phyloP scores from a whole-genome alignment of 2,113 vertebrate species.

The Gobio gobio region DNA sequence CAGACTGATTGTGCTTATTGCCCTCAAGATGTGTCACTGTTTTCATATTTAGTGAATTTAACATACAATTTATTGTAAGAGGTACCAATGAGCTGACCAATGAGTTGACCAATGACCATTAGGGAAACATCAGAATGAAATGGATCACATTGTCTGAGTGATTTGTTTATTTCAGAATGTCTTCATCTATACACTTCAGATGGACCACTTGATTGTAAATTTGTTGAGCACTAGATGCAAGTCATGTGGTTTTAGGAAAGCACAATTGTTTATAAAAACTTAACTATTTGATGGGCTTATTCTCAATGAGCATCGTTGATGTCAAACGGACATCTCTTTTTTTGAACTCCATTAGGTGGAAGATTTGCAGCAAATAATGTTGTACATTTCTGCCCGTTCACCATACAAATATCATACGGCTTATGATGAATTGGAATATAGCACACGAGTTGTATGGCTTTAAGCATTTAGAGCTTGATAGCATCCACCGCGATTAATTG shows the following conservation, averaged over 20 bases:
- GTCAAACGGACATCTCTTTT: not conserved
- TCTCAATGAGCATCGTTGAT: not conserved
- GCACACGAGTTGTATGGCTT: not conserved
- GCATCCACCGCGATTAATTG: not conserved
- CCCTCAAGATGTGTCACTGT: constrained; percentile 18
- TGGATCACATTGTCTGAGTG: not conserved
- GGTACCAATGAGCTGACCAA: not conserved
- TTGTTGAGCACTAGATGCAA: not conserved
- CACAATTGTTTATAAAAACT: not conserved
- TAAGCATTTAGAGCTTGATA: not conserved
- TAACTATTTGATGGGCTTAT: not conserved
- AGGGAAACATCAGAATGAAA: constrained; percentile 4
- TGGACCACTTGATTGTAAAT: not conserved
- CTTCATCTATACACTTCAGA: not conserved
- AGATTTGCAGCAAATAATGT: not conserved
- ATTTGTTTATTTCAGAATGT: not conserved
- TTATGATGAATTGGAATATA: not conserved
- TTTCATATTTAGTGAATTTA: constrained; percentile 1
- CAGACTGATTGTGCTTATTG: constrained; percentile 11
- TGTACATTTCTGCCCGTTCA: not conserved
- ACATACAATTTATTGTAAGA: constrained; percentile 2
- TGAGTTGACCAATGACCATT: not conserved
- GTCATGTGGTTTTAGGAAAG: not conserved
- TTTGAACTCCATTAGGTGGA: not conserved
- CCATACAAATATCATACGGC: not conserved